These are phyloP conservation scores for Myotis myotis DNA, from an alignment of 2,797 vertebrate species.

Conservation along the genomic window DNA sequence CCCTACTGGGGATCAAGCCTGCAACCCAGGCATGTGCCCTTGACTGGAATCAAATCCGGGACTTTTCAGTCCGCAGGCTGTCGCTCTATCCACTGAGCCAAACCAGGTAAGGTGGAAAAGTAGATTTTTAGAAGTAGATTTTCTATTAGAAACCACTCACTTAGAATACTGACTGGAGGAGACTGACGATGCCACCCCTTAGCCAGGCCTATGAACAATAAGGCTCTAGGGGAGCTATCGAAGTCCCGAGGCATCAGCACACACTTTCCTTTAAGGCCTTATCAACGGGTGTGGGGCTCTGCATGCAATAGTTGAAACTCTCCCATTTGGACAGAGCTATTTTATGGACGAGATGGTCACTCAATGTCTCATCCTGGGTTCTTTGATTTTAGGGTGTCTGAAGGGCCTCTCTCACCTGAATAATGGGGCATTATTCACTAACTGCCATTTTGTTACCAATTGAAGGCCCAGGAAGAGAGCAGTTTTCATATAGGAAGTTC, in stretches of 20 bases:
- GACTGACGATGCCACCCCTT: not conserved
- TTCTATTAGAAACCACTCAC: conserved; percentile 19
- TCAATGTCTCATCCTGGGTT: not conserved
- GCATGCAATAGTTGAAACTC: not conserved
- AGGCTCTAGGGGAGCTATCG: not conserved
- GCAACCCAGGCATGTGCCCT: too few species aligned
- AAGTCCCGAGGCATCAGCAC: not conserved
- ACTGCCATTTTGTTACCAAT: conserved; percentile 46
- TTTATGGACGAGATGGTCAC: not conserved
- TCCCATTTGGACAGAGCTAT: not conserved
- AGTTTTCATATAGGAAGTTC: conserved; percentile 51
- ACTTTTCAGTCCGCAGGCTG: too few species aligned
- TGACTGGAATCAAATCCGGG: too few species aligned
- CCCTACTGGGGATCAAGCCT: too few species aligned
- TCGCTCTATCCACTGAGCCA: too few species aligned
- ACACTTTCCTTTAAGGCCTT: not conserved
- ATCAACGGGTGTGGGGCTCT: not conserved
- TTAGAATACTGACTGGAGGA: not conserved
- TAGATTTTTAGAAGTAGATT: not conserved
- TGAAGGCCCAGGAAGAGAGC: conserved; percentile 18
- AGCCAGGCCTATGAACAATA: not conserved
- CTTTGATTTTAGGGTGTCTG: not conserved
- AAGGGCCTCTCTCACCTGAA: not conserved
- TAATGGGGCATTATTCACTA: not conserved
- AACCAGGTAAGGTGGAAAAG: not conserved